These are phyloP conservation scores for Sarcoramphus papa DNA, from an alignment of 2,797 vertebrate genomes.

Conservation along the genomic window DNA sequence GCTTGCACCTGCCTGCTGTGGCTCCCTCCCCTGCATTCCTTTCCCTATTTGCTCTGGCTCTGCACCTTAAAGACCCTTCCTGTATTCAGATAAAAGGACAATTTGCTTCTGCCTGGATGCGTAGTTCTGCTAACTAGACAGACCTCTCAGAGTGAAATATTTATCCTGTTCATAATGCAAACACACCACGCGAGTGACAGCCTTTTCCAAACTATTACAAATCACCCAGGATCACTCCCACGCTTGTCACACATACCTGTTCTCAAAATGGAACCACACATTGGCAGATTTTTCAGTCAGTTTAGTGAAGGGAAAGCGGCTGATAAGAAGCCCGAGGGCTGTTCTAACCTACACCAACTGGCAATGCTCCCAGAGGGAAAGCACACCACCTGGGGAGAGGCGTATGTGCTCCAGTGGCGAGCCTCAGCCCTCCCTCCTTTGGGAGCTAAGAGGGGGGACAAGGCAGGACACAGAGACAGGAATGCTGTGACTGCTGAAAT, in stretches of 20 bases:
- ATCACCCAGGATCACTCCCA: neutral
- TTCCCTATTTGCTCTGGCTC: neutral
- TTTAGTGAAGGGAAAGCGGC: neutral
- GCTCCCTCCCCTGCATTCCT: neutral
- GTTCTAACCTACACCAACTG: neutral
- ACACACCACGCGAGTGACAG: neutral
- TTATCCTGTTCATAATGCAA: conserved; percentile 6
- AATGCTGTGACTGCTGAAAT: neutral
- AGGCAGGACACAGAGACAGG: neutral
- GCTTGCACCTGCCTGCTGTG: neutral
- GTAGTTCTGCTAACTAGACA: neutral
- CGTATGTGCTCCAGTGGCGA: rapidly evolving
- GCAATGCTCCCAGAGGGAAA: neutral
- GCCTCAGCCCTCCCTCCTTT: neutral
- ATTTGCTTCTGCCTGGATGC: neutral
- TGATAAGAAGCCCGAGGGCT: neutral
- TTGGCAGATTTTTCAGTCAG: neutral
- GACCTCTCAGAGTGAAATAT: conserved; percentile 2
- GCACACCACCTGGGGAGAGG: neutral
- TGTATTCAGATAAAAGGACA: neutral
- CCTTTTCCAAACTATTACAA: neutral
- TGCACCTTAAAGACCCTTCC: neutral
- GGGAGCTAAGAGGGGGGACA: neutral
- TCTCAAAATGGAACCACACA: neutral
- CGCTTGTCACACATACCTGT: neutral